Conservation (phyloP, 2,888 invertebrate species). For the Netelia fuscicornis region DNA sequence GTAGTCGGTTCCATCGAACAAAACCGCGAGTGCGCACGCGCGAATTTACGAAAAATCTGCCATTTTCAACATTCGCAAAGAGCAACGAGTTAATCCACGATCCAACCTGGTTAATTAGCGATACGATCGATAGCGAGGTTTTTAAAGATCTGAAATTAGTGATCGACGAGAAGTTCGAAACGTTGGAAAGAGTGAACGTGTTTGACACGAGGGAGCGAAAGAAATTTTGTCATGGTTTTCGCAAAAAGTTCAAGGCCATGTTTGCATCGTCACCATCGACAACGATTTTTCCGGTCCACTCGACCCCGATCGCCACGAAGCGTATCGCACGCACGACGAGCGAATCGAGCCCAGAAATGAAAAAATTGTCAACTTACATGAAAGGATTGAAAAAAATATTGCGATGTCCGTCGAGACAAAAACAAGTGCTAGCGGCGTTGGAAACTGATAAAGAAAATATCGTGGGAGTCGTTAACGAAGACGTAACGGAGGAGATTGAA, state of each 20-base stretch:
- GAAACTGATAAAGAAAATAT: not conserved
- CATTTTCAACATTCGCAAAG: constrained; percentile 6
- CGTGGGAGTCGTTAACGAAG: not conserved
- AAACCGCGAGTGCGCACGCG: constrained; percentile 1
- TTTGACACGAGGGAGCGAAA: not conserved
- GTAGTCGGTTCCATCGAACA: constrained; percentile 28
- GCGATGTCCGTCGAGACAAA: constrained; percentile 25
- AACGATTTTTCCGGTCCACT: not conserved
- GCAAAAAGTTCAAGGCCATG: not conserved
- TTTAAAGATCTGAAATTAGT: constrained; percentile 23
- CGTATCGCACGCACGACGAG: not conserved
- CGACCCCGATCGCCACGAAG: not conserved
- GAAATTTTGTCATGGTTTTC: not conserved
- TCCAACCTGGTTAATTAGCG: constrained; percentile 7
- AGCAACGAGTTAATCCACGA: not conserved
- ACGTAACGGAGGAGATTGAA: not conserved
- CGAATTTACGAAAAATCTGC: not conserved
- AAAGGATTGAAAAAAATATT: constrained; percentile 34
- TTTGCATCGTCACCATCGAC: not conserved
- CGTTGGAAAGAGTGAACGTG: not conserved
- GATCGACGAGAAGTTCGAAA: not conserved
- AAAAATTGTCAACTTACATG: constrained; percentile 18
- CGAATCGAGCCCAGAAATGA: not conserved
- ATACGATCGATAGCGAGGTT: constrained; percentile 13
- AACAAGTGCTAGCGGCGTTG: not conserved